Conservation (phyloP, 2,113 vertebrate species). For the Cyprinodon variegatus region DNA sequence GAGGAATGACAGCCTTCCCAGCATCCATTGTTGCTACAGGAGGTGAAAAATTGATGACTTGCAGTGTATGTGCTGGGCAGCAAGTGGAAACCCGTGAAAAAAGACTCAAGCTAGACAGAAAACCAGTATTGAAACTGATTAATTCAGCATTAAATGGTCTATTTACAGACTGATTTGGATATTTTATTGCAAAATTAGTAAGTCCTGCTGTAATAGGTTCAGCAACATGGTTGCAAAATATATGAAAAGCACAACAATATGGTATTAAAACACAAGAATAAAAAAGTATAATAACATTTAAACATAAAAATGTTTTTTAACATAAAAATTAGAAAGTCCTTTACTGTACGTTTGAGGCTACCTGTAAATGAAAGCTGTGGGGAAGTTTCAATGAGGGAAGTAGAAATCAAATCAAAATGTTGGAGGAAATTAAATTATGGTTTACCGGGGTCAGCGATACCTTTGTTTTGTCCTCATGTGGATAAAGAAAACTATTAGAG, state of each 20-base stretch:
- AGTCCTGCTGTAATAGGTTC: conserved; percentile 39
- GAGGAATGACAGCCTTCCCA: conserved; percentile 59
- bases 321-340: not conserved
- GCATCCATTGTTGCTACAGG: conserved; percentile 59
- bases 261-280: not conserved
- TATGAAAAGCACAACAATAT: not conserved
- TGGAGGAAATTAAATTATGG: not conserved
- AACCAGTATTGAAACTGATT: conserved; percentile 45
- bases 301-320: not conserved
- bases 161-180: conserved; percentile 24
- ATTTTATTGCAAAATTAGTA: conserved; percentile 47
- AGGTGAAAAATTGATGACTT: conserved; percentile 60
- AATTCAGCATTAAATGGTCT: conserved; percentile 45
- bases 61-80: conserved; percentile 54
- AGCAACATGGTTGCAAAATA: conserved; percentile 35
- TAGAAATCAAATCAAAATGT: not conserved
- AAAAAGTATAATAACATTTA: not conserved
- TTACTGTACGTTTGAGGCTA: not conserved
- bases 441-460: not conserved
- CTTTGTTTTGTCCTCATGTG: too few relatives aligned
- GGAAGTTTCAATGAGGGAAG: not conserved
- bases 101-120: conserved; percentile 51
- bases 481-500: too few relatives aligned
- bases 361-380: not conserved
- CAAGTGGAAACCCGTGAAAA: conserved; percentile 63